Base-by-base conservation (phyloP, 2,113 vertebrate genomes). In the Merops nubicus region DNA sequence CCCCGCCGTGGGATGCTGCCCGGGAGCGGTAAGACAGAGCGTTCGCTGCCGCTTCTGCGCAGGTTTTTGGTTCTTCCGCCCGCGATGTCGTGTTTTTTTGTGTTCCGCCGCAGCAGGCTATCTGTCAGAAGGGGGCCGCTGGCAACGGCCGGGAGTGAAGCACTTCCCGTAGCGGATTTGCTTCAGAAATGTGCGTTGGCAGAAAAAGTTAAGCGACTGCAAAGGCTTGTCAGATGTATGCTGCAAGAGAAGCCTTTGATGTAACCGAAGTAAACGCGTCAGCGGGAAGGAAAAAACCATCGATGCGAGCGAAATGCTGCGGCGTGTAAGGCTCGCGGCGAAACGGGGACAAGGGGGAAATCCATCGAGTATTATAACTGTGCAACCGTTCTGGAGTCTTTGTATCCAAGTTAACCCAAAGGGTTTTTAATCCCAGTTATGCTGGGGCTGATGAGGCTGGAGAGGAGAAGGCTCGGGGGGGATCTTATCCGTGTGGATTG, bases 31-130 rank as follows among this genome's bases (percentile, higher is more conserved):
- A 2, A 8, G 36, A 4, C 25, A 0, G 28, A 0, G 43, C 4
- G 7, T 5, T 9, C 0, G 4, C 5, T 13, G 38, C 2, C 6
- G 42, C 8, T 4, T 11, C 8, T 4, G 21, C 4, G 1, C 6
- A 0, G 15, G 16, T 23, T 23, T 23, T 14, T 25, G 33, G 10
- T 31, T 22, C 33, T 40, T 21, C n/a, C 47, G 8, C n/a, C 31
- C 17, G 17, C 65, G 33, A 22, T 28, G 28, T 22, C 15, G 47
- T 16, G 22, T 50, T 33, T 36, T 31, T 6, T 6, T 17, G 43
- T 5, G 5, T 25, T 29, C 11, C 12, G 0, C 48, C 8, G 20
- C 33, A 40, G 8, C 63, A 22, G 48, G 13, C 19, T 31, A n/a
- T n/a, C n/a, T 28, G 0, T 15, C 53, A 4, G 15, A 40, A 6